These are phyloP conservation scores for Coccyzus lansbergi DNA, from an alignment of 2,797 vertebrate genomes.

Conservation along the genomic window DNA sequence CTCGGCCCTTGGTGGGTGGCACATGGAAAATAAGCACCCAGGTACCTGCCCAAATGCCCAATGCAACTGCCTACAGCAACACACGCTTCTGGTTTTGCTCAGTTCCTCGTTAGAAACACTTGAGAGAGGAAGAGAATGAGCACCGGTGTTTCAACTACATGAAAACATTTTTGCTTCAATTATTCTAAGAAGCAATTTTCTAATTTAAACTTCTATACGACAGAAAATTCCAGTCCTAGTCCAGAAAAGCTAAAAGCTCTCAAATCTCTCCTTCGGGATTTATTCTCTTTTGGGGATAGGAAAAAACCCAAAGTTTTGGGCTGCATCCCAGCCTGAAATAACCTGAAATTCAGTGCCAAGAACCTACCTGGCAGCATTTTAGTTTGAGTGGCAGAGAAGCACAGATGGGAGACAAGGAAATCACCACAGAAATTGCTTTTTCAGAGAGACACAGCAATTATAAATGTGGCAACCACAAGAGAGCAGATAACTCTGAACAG, in stretches of 20 bases:
- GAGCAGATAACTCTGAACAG: background rate
- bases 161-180: background rate
- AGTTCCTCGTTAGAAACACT: background rate
- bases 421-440: background rate
- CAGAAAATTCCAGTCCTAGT: background rate
- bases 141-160: background rate
- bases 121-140: background rate
- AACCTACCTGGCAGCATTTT: background rate
- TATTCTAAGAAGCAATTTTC: background rate
- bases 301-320: background rate
- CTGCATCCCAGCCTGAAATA: background rate
- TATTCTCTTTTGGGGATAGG: background rate
- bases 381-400: background rate
- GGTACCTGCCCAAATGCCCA: background rate
- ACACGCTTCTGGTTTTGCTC: background rate
- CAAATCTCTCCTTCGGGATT: background rate
- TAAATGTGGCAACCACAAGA: background rate
- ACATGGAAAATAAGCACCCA: background rate
- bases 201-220: background rate
- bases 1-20: background rate
- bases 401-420: background rate
- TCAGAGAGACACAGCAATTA: background rate
- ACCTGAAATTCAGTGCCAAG: background rate
- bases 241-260: background rate
- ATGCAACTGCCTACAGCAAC: background rate